A percentile compares a stretch with the other conserved stretches of the same genome.
These are phyloP conservation scores for Peribatodes rhomboidaria DNA, from an alignment of 2,888 invertebrate species.

Conservation along the genomic window DNA sequence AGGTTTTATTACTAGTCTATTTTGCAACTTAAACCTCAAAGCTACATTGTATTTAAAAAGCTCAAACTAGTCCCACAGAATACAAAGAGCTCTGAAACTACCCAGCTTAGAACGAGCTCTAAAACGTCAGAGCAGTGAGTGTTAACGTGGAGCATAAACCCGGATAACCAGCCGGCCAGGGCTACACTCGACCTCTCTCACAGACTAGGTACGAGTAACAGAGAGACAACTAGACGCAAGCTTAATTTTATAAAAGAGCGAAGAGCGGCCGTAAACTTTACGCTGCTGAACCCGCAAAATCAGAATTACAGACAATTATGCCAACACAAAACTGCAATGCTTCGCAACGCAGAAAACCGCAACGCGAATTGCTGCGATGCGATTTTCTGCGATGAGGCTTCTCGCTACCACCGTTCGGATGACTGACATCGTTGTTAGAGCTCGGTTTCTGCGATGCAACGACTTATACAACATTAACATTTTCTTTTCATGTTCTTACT, in stretches of 20 bases:
- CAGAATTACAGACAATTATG: no score
- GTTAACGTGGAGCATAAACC: conserved; percentile 13
- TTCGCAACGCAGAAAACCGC: no score
- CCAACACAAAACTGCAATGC: no score
- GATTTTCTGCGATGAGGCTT: no score
- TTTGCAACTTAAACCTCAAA: neutral
- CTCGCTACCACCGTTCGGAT: no score
- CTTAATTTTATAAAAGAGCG: neutral
- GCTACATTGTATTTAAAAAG: conserved; percentile 9
- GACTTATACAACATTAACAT: no score
- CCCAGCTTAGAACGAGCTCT: neutral
- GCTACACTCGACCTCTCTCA: conserved; percentile 1
- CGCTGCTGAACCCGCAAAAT: no score
- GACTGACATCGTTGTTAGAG: no score
- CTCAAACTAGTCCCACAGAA: neutral
- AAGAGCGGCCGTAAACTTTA: neutral
- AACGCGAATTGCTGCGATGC: no score
- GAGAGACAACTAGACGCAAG: neutral
- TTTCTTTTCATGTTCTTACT: no score
- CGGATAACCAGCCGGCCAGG: neutral
- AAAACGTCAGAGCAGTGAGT: conserved; percentile 15
- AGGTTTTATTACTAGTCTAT: no score
- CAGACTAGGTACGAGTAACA: neutral
- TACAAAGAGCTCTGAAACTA: conserved; percentile 1
- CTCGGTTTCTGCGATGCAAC: no score